phyloP scores from a whole-genome alignment of 2,797 vertebrate genomes.

The Sarcoramphus papa region DNA sequence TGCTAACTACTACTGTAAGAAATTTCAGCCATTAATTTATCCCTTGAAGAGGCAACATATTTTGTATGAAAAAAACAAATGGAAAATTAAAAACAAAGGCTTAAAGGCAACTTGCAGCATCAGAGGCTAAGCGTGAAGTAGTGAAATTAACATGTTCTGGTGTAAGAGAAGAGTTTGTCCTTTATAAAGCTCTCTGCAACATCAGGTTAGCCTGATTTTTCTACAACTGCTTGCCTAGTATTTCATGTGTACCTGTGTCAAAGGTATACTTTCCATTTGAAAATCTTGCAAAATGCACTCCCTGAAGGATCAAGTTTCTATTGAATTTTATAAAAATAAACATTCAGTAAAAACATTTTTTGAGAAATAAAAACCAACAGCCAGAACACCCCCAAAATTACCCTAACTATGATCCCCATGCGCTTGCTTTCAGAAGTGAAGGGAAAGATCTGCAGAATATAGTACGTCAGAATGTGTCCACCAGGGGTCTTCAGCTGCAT shows the following conservation, averaged over 20 bases:
- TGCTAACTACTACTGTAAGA: background rate
- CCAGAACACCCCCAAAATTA: slow-evolving; percentile 44
- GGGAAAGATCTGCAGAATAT: slow-evolving; percentile 94
- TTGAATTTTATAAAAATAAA: background rate
- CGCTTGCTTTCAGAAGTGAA: slow-evolving; percentile 98
- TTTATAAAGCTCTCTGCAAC: background rate
- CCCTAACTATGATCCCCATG: slow-evolving; percentile 96
- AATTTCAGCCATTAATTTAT: background rate
- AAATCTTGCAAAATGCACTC: background rate
- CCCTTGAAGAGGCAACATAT: background rate
- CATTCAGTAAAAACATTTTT: background rate
- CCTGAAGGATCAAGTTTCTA: background rate
- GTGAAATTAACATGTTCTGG: background rate
- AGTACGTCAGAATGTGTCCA: slow-evolving; percentile 90
- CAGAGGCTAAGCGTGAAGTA: background rate
- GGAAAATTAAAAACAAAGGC: background rate
- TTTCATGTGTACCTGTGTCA: background rate
- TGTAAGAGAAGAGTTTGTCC: background rate
- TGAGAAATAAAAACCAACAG: background rate
- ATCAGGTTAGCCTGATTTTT: background rate
- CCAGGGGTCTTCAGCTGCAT: slow-evolving; percentile 92
- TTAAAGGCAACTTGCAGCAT: background rate
- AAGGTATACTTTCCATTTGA: background rate
- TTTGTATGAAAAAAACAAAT: background rate
- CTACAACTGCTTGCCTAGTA: background rate